Base-by-base conservation (phyloP, 64 coral and sea anemone species). In the Catalaphyllia jardinei region DNA sequence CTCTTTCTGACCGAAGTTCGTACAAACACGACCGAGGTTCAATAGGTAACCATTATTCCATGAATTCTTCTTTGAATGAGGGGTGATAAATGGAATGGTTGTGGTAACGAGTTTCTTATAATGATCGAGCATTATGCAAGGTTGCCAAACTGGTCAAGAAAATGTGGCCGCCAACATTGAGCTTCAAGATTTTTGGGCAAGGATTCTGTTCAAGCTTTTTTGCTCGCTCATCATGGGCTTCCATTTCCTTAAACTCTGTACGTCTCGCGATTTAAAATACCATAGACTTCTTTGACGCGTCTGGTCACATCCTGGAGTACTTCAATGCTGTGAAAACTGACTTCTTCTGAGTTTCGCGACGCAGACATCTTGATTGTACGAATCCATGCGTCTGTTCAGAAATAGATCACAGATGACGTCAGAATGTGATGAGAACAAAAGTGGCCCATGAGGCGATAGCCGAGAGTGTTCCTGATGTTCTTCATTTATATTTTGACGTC, bases 81-180 rank as follows among this genome's bases (percentile, higher is more conserved):
- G 33, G 33, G 33, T 35, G 33, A 35, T 35, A 35, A 35, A 35
- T 35, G 33, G 33, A 35, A 35, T 35, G 33, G 33, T 35, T 35
- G 33, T 35, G 33, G 33, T 35, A 1, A 3, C 33, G 33, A 35
- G 33, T 35, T 35, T 35, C 1, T 35, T n/a, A n/a, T n/a, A n/a
- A n/a, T 46, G 42, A 46, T 65, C 20, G 62, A 90, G 73, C 89
- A 55, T 90, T 83, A 24, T 25, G 83, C 63, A 90, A 29, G 42
- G 89, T 90, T 22, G 6, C 60, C 63, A 67, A 67, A 67, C 63
- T 91, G 17, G 80, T 85, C 11, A 52, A 57, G 52, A 83, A 91
- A 28, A 73, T 31, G 30, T 91, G 78, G 14, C 90, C 90, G 2
- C 90, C 90, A 16, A 92, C 74, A 77, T 86, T 92, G 3, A 92